Conservation (phyloP, 2,888 invertebrate genomes). For the Palloptera scutellata region DNA sequence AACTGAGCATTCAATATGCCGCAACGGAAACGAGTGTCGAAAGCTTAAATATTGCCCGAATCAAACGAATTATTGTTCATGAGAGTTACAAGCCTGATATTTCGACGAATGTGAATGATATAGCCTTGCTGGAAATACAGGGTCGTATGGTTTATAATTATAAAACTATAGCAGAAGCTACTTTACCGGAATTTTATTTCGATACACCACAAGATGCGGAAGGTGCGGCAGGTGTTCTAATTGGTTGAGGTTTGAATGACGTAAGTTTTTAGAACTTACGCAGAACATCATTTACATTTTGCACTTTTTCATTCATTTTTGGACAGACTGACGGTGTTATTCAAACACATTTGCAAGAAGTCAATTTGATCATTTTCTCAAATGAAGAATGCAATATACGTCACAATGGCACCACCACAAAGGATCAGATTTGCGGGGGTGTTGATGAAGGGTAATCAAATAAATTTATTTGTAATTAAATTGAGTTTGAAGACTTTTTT, state of each 20-base stretch:
- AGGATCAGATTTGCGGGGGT: slow-evolving; percentile 63
- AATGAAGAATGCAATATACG: slow-evolving; percentile 56
- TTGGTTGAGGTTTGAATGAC: slow-evolving; percentile 58
- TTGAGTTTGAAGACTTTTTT: too few species aligned
- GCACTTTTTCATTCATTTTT: too few species aligned
- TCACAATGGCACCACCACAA: slow-evolving; percentile 49
- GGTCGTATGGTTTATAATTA: slow-evolving; percentile 50
- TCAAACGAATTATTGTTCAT: slow-evolving; percentile 56
- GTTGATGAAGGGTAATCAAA: slow-evolving; percentile 41
- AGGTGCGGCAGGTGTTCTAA: slow-evolving; percentile 47
- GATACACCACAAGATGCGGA: slow-evolving; percentile 46
- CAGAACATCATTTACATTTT: too few species aligned
- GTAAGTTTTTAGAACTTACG: slow-evolving; percentile 47
- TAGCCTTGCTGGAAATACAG: slow-evolving; percentile 59
- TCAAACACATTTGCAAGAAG: slow-evolving; percentile 59
- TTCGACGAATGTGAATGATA: slow-evolving; percentile 60
- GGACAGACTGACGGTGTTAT: slow-evolving; percentile 55
- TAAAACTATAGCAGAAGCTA: slow-evolving; percentile 48
- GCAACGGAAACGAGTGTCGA: slow-evolving; percentile 41
- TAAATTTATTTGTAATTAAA: too few species aligned
- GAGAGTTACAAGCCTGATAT: slow-evolving; percentile 48
- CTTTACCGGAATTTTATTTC: slow-evolving; percentile 47
- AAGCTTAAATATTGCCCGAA: slow-evolving; percentile 47
- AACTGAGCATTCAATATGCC: slow-evolving; percentile 51
- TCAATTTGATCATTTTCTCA: slow-evolving; percentile 58